A percentile compares a stretch with the other conserved stretches of the same genome.
phyloP scores from a whole-genome alignment of 2,888 invertebrate genomes.

The Thalpophila matura region DNA sequence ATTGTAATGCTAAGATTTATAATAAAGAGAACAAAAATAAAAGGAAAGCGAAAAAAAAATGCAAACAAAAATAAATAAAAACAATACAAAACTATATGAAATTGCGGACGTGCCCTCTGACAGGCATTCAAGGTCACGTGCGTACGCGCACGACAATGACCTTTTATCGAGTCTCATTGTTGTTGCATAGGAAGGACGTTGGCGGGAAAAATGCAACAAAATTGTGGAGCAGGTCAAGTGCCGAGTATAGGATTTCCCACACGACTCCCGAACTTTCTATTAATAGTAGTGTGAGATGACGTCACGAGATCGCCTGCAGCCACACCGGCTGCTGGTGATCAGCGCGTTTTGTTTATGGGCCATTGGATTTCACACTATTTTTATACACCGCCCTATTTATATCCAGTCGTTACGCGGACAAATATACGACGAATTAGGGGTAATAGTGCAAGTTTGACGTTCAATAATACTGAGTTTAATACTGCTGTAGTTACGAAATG shows the following conservation, averaged over 20 bases:
- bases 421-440: slow-evolving; percentile 36
- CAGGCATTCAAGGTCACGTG: slow-evolving; percentile 80
- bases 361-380: slow-evolving; percentile 76
- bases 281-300: slow-evolving; percentile 76
- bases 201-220: slow-evolving; percentile 69
- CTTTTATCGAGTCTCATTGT: slow-evolving; percentile 78
- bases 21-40: slow-evolving; percentile 90
- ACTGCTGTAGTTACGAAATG: slow-evolving; percentile 44
- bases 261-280: slow-evolving; percentile 60
- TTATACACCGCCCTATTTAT: slow-evolving; percentile 64
- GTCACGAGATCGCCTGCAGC: slow-evolving; percentile 79
- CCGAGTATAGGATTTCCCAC: slow-evolving; percentile 85
- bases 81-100: slow-evolving; percentile 69
- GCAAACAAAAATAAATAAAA: slow-evolving; percentile 67
- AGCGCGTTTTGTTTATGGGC: slow-evolving; percentile 82
- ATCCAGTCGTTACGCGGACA: slow-evolving; percentile 54
- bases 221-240: slow-evolving; percentile 82
- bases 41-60: slow-evolving; percentile 79
- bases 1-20: slow-evolving; percentile 89
- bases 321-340: slow-evolving; percentile 81
- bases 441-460: slow-evolving; percentile 47
- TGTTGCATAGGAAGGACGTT: slow-evolving; percentile 69
- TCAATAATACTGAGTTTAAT: slow-evolving; percentile 21
- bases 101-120: slow-evolving; percentile 64
- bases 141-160: slow-evolving; percentile 84